Evolutionary conservation across 2,888 invertebrate species (phyloP).

Genomic region (Nemotelus pantherinus): DNA sequence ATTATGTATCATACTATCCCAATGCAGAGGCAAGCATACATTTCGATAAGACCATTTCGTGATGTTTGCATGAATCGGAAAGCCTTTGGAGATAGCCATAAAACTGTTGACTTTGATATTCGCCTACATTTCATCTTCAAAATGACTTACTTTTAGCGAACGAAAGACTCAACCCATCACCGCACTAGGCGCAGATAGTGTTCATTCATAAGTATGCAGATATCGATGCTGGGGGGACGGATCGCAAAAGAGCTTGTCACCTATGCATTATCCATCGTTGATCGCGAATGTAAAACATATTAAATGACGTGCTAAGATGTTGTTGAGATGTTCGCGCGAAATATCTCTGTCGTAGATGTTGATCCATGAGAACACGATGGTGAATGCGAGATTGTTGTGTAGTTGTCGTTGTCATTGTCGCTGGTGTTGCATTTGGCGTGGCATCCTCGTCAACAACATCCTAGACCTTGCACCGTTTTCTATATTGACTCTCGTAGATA

Average conservation of each 20-base stretch:
- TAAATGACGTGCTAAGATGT: conserved; percentile 39
- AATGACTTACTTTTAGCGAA: conserved; percentile 32
- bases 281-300: conserved; percentile 39
- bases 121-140: conserved; percentile 38
- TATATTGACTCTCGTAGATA: conserved; percentile 4
- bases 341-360: conserved; percentile 14
- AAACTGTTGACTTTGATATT: conserved; percentile 34
- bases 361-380: conserved; percentile 18
- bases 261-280: not conserved
- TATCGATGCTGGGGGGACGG: not conserved
- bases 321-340: conserved; percentile 29
- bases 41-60: conserved; percentile 29
- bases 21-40: conserved; percentile 5
- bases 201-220: not conserved
- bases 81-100: conserved; percentile 18
- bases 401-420: not conserved
- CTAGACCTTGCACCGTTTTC: conserved; percentile 38
- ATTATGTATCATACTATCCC: too few species aligned
- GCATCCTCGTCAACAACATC: conserved; percentile 35
- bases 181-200: too few species aligned
- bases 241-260: not conserved
- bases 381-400: conserved; percentile 3
- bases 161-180: too few species aligned
- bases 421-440: not conserved
- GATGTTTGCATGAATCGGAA: conserved; percentile 24